Percentiles rank a stretch among this genome's conserved stretches.
phyloP scores from a whole-genome alignment of 2,113 vertebrate genomes.

The Sturnus vulgaris region DNA sequence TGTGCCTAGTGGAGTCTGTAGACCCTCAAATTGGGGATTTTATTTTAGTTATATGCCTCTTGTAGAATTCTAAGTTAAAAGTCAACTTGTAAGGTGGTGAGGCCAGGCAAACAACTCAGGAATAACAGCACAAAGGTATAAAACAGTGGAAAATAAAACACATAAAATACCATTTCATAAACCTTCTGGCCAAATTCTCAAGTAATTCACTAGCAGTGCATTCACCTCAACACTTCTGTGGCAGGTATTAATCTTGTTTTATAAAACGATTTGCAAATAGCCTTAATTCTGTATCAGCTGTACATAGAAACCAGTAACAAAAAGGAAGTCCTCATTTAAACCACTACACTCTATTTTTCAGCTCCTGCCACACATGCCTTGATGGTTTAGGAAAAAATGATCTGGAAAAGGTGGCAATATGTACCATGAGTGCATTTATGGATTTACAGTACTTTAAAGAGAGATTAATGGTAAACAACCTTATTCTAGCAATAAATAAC shows the following conservation, averaged over 20 bases:
- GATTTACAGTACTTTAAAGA: neutral
- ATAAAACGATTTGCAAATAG: neutral
- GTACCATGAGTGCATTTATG: neutral
- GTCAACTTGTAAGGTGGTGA: neutral
- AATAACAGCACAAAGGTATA: neutral
- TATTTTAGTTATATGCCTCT: neutral
- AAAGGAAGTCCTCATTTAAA: neutral
- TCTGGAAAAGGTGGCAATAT: neutral
- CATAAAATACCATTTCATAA: neutral
- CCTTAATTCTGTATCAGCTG: neutral
- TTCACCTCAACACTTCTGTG: neutral
- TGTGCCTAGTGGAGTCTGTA: accelerated
- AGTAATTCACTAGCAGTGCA: neutral
- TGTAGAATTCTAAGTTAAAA: neutral
- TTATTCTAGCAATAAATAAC: neutral
- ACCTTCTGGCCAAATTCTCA: neutral
- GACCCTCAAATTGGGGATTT: neutral
- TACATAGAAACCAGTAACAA: neutral
- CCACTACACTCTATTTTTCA: neutral
- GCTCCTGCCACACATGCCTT: neutral
- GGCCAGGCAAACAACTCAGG: neutral
- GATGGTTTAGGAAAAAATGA: neutral
- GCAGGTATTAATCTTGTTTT: neutral
- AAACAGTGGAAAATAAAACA: neutral
- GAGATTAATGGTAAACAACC: neutral